Evolutionary conservation across 2,113 vertebrate genomes (phyloP).

Genomic region (Zosterops japonicus): DNA sequence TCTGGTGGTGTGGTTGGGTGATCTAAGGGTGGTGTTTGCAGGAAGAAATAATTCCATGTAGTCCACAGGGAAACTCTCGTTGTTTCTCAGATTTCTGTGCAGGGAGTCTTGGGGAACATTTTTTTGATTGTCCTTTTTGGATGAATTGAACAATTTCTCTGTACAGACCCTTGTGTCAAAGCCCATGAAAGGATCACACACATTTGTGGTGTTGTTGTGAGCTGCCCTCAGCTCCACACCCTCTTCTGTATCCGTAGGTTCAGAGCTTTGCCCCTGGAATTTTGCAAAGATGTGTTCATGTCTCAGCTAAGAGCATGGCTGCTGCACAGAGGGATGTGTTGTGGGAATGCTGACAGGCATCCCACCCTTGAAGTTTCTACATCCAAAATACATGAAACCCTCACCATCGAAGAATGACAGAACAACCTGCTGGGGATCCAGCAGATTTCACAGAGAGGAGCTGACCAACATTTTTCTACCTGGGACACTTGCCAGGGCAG

Average conservation of each 20-base stretch:
- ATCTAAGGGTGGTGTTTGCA: background rate
- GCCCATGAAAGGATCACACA: background rate
- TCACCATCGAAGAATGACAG: too few relatives aligned
- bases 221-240: fast-evolving
- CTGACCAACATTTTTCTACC: fast-evolving
- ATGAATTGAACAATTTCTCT: background rate
- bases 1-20: background rate
- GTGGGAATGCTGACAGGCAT: background rate
- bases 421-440: background rate
- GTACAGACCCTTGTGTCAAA: background rate
- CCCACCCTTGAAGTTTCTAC: too few relatives aligned
- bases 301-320: fast-evolving
- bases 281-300: fast-evolving
- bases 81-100: background rate
- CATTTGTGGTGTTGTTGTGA: background rate
- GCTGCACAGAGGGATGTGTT: fast-evolving
- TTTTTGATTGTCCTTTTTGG: background rate
- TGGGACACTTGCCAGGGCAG: background rate
- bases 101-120: background rate
- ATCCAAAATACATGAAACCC: too few relatives aligned
- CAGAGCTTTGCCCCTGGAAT: background rate
- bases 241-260: fast-evolving
- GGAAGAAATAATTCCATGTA: background rate
- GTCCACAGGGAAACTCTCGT: background rate
- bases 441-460: background rate